These are phyloP conservation scores for Sebastes elongatus DNA, from an alignment of 2,797 vertebrate species.

Conservation along the genomic window DNA sequence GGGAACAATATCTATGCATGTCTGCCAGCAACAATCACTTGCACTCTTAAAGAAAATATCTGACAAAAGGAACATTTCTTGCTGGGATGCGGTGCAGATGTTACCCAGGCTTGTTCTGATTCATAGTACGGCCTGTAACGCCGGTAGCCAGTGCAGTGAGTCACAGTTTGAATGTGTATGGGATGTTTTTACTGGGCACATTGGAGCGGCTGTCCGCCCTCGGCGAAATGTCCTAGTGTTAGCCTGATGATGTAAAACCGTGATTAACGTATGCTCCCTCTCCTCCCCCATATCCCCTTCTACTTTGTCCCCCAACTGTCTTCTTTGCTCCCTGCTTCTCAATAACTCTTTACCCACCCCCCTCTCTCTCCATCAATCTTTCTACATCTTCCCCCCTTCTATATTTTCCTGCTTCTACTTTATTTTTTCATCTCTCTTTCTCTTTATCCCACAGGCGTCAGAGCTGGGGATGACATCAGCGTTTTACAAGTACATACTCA, in stretches of 20 bases:
- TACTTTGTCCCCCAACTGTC: constrained; percentile 43
- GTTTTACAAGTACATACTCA: constrained; percentile 94
- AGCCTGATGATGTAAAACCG: constrained; percentile 70
- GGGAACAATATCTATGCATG: constrained; percentile 33
- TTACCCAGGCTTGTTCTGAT: constrained; percentile 57
- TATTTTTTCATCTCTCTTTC: constrained; percentile 21
- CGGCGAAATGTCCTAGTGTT: constrained; percentile 62
- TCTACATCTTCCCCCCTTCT: not conserved
- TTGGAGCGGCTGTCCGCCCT: constrained; percentile 51
- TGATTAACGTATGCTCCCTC: constrained; percentile 71
- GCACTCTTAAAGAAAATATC: constrained; percentile 48
- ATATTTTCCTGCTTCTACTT: constrained; percentile 26
- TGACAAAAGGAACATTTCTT: constrained; percentile 59
- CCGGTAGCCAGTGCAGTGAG: constrained; percentile 55
- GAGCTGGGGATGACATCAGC: constrained; percentile 90
- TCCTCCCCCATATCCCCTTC: constrained; percentile 31
- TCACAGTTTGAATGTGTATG: constrained; percentile 59
- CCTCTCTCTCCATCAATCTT: constrained; percentile 30
- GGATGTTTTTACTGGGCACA: constrained; percentile 54
- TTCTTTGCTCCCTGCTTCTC: constrained; percentile 44
- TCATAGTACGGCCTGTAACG: constrained; percentile 44
- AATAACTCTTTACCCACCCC: constrained; percentile 14
- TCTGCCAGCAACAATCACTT: constrained; percentile 62
- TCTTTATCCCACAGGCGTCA: not conserved
- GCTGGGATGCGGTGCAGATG: constrained; percentile 52